phyloP scores from a whole-genome alignment of 2,888 invertebrate species.

The Drosophila longiperda region DNA sequence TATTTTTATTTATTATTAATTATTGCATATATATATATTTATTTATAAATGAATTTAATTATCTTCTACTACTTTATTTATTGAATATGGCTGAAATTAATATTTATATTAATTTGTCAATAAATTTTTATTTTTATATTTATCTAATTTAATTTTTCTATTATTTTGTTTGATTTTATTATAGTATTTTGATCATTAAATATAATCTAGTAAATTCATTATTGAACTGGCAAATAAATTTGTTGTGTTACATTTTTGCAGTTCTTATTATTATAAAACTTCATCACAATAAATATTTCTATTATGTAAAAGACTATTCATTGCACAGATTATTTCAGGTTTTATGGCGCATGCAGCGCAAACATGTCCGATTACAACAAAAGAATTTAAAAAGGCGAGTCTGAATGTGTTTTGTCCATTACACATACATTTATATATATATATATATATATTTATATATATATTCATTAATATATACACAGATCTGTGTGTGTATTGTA shows the following conservation, averaged over 20 bases:
- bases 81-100: background rate
- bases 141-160: background rate
- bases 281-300: conserved; percentile 1
- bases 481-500: conserved; percentile 56
- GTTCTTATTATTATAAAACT: background rate
- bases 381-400: conserved; percentile 41
- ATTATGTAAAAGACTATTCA: conserved; percentile 20
- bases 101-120: background rate
- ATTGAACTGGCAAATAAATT: background rate
- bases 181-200: background rate
- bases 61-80: background rate
- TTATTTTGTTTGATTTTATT: background rate
- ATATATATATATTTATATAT: conserved; percentile 5
- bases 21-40: background rate
- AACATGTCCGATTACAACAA: conserved; percentile 45
- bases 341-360: conserved; percentile 25
- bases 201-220: background rate
- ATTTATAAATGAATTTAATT: background rate
- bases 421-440: conserved; percentile 11
- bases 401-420: conserved; percentile 23
- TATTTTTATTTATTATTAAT: background rate
- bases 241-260: background rate
- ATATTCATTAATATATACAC: conserved; percentile 7
- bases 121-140: background rate
- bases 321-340: conserved; percentile 1